Percentiles rank a stretch among this genome's conserved stretches.
Evolutionary conservation across 2,113 vertebrate species (phyloP).

Genomic region (Python bivittatus): DNA sequence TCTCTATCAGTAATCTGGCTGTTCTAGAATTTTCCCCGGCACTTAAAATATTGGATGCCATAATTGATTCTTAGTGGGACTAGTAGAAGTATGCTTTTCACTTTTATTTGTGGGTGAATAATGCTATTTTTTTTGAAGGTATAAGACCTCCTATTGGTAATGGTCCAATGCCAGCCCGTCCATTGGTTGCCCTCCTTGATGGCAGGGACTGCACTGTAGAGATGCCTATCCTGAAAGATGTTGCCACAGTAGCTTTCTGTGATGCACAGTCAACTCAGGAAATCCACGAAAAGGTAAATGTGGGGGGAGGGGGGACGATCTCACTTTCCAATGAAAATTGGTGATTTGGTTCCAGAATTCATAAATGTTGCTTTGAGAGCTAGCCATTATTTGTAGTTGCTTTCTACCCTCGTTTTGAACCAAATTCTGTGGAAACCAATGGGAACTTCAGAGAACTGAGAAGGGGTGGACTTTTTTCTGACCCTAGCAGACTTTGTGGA

Average conservation of each 20-base stretch:
- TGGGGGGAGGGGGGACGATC: neutral
- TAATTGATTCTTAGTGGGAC: neutral
- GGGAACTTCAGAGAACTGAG: neutral
- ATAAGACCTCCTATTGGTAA: constrained; percentile 89
- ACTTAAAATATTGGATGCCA: neutral
- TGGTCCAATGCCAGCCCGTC: constrained; percentile 88
- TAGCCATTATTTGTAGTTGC: neutral
- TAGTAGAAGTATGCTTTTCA: neutral
- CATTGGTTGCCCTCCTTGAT: constrained; percentile 87
- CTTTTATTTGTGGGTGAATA: neutral
- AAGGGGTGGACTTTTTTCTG: neutral
- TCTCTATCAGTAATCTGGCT: neutral
- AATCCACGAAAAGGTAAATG: constrained; percentile 88
- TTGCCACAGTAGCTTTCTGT: constrained; percentile 90
- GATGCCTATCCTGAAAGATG: constrained; percentile 92
- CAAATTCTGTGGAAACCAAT: neutral
- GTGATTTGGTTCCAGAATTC: neutral
- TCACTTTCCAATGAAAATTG: neutral
- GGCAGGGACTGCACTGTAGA: constrained; percentile 91
- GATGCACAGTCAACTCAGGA: constrained; percentile 93
- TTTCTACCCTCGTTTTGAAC: neutral
- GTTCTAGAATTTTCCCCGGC: neutral
- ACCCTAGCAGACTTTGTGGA: neutral
- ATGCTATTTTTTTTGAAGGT: constrained; percentile 67
- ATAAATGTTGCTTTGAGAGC: neutral